Conservation (phyloP, 1,140 invertebrate species). For the Lysiphlebus fabarum region DNA sequence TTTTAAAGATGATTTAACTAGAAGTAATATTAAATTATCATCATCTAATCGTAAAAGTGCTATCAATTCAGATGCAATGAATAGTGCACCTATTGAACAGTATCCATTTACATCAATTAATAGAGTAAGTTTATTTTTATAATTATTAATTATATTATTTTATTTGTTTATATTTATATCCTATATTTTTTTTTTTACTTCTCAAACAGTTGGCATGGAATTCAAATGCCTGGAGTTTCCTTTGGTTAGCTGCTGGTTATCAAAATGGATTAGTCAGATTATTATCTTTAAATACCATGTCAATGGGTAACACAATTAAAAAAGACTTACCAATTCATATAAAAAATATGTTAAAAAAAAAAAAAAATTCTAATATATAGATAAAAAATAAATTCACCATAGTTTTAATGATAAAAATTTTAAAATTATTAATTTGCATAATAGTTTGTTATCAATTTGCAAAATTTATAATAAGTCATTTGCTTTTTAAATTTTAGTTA, state of each 20-base stretch:
- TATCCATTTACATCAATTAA: conserved; percentile 49
- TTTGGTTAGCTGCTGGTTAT: conserved; percentile 49
- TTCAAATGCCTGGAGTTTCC: conserved; percentile 51
- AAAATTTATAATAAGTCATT: too few species aligned
- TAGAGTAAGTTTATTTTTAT: conserved; percentile 28
- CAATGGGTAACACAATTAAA: conserved; percentile 3
- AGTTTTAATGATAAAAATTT: too few species aligned
- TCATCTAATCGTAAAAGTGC: conserved; percentile 6
- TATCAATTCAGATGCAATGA: conserved; percentile 23
- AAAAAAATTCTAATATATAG: too few species aligned
- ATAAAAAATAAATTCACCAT: too few species aligned
- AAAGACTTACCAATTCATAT: too few species aligned
- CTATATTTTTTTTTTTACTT: conserved; percentile 8
- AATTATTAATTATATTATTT: conserved; percentile 13
- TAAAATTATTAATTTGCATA: too few species aligned
- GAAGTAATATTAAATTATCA: not conserved
- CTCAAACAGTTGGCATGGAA: conserved; percentile 52
- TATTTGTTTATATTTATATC: not conserved
- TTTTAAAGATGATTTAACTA: conserved; percentile 38
- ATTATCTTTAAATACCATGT: conserved; percentile 42
- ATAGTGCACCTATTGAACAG: conserved; percentile 36
- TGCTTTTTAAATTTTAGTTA: too few species aligned
- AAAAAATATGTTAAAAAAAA: too few species aligned
- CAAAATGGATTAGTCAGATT: conserved; percentile 53
- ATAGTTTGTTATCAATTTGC: too few species aligned